Percentiles rank a stretch among this genome's conserved stretches.
Conservation (phyloP, 2,113 vertebrate species). For the Phyllostomus discolor region DNA sequence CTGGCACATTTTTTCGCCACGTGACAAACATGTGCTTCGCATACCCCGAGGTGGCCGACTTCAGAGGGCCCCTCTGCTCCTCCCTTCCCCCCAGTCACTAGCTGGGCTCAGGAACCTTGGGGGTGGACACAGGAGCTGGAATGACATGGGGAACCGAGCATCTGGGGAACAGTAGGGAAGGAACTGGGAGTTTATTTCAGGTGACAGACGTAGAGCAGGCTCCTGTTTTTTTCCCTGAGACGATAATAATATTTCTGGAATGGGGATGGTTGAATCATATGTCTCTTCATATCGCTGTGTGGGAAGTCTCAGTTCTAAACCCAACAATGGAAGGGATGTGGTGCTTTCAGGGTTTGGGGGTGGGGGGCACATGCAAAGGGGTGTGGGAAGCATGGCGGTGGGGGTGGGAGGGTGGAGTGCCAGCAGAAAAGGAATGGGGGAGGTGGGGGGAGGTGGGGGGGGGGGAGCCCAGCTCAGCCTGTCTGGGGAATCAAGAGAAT, state of each 20-base stretch:
- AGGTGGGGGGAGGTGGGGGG: no score
- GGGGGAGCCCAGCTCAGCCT: background rate
- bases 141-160: slow-evolving; percentile 35
- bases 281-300: slow-evolving; percentile 64
- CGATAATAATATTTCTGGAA: slow-evolving; percentile 71
- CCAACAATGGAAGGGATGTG: slow-evolving; percentile 27
- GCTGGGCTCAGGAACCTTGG: background rate
- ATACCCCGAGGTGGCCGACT: background rate
- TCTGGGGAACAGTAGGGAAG: slow-evolving; percentile 59
- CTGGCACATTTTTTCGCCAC: slow-evolving; percentile 31
- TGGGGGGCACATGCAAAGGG: background rate
- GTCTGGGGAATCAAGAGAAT: background rate
- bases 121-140: background rate
- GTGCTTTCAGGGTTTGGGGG: background rate
- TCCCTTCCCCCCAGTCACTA: background rate
- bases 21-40: slow-evolving; percentile 32
- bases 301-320: slow-evolving; percentile 64
- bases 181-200: slow-evolving; percentile 63
- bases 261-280: slow-evolving; percentile 63
- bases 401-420: background rate
- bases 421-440: background rate
- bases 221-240: slow-evolving; percentile 53
- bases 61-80: background rate
- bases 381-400: background rate
- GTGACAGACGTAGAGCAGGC: slow-evolving; percentile 69